These are phyloP conservation scores for Cephus cinctus DNA, from an alignment of 1,140 invertebrate species.

Conservation along the genomic window DNA sequence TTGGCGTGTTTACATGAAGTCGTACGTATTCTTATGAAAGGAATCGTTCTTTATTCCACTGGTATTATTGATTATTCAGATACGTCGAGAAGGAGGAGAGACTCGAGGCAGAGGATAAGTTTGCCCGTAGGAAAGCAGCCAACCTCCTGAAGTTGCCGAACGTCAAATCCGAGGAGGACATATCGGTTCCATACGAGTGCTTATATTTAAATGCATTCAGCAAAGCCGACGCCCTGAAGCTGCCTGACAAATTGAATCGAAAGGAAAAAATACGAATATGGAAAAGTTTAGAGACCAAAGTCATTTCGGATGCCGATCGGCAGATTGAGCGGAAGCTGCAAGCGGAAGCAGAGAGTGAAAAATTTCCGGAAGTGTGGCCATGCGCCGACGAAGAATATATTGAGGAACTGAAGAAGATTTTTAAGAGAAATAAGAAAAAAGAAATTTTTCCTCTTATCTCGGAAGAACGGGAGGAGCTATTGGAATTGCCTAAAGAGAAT, in stretches of 20 bases:
- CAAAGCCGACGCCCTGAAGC: constrained; percentile 1
- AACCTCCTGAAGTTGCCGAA: constrained; percentile 18
- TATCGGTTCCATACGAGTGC: constrained; percentile 15
- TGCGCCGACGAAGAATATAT: constrained; percentile 18
- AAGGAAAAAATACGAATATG: constrained; percentile 28
- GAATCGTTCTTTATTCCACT: neutral
- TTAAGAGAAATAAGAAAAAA: no score
- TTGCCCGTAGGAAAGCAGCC: constrained; percentile 18
- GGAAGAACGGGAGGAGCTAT: no score
- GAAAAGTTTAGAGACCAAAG: constrained; percentile 10
- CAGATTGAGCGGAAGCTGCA: no score
- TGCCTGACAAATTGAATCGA: constrained; percentile 18
- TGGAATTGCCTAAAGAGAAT: constrained; percentile 19
- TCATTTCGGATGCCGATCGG: constrained; percentile 2
- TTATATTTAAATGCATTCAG: constrained; percentile 30
- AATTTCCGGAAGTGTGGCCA: constrained; percentile 31
- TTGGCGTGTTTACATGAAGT: constrained; percentile 29
- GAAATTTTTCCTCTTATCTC: no score
- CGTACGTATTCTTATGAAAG: constrained; percentile 20
- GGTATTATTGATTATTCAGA: constrained; percentile 10
- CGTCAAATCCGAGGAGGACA: constrained; percentile 16
- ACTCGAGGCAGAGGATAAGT: constrained; percentile 19
- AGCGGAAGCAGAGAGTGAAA: constrained; percentile 1
- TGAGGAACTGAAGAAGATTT: neutral
- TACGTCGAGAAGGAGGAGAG: constrained; percentile 22